phyloP scores from a whole-genome alignment of 2,888 invertebrate species.

The Blera fallax region DNA sequence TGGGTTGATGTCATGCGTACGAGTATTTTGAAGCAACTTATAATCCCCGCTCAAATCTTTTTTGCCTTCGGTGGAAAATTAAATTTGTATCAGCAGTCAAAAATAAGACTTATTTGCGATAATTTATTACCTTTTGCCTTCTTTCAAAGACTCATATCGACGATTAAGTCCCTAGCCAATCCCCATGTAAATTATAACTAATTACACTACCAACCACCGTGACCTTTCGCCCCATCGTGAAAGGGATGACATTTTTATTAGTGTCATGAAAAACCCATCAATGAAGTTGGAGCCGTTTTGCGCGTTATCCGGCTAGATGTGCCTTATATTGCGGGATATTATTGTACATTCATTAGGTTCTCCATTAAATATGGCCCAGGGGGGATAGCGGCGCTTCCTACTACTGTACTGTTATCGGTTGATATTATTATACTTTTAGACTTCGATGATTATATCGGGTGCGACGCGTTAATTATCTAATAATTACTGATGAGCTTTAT shows the following conservation, averaged over 20 bases:
- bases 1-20: no score
- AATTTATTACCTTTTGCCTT: no score
- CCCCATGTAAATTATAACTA: slow-evolving; percentile 18
- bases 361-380: background rate
- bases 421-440: slow-evolving; percentile 17
- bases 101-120: background rate
- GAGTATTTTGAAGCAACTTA: no score
- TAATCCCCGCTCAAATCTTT: no score
- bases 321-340: background rate
- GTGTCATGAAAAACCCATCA: slow-evolving; percentile 32
- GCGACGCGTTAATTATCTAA: slow-evolving; percentile 40
- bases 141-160: background rate
- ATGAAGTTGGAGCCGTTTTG: background rate
- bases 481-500: slow-evolving; percentile 31
- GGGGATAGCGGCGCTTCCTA: background rate
- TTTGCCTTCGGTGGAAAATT: no score
- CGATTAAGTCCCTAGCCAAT: background rate
- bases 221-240: background rate
- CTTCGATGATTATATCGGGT: slow-evolving; percentile 7
- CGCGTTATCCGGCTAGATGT: background rate
- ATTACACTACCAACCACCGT: background rate
- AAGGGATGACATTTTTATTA: slow-evolving; percentile 41
- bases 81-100: background rate
- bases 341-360: slow-evolving; percentile 14
- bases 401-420: background rate